phyloP scores from a whole-genome alignment of 2,797 vertebrate genomes.

The Liparis tanakae region DNA sequence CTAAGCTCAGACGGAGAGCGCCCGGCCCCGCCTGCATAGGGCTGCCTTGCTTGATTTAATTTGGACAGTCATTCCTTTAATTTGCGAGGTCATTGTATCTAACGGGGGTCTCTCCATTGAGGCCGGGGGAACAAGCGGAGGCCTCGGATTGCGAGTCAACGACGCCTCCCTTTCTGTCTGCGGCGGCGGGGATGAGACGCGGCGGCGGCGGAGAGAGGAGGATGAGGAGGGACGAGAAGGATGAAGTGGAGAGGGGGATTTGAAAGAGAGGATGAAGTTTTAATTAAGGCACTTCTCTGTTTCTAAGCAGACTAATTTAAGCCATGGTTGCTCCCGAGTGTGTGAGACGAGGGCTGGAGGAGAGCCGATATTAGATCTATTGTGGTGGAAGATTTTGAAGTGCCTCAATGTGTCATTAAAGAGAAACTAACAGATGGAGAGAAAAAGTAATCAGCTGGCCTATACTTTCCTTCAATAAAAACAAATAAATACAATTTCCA shows the following conservation, averaged over 20 bases:
- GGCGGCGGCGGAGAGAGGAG: slow-evolving; percentile 48
- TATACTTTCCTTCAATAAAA: background rate
- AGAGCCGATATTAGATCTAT: slow-evolving; percentile 70
- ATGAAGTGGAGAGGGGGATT: slow-evolving; percentile 59
- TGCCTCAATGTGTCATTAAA: slow-evolving; percentile 63
- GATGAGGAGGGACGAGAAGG: slow-evolving; percentile 61
- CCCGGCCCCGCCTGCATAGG: slow-evolving; percentile 51
- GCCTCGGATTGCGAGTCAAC: slow-evolving; percentile 79
- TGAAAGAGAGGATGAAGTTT: slow-evolving; percentile 75
- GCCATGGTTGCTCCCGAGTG: slow-evolving; percentile 76
- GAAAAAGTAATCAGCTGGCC: slow-evolving; percentile 1
- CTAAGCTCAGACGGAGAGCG: slow-evolving; percentile 47
- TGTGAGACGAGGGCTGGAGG: slow-evolving; percentile 60
- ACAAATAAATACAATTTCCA: background rate
- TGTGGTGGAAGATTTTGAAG: slow-evolving; percentile 64
- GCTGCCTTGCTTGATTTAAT: slow-evolving; percentile 80
- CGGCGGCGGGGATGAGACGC: slow-evolving; percentile 67
- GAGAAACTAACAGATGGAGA: slow-evolving; percentile 65
- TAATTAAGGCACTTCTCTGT: slow-evolving; percentile 81
- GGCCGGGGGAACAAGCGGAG: slow-evolving; percentile 66
- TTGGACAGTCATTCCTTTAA: slow-evolving; percentile 82
- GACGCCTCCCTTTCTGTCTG: slow-evolving; percentile 68
- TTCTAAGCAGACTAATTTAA: slow-evolving; percentile 78
- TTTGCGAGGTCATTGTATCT: slow-evolving; percentile 82
- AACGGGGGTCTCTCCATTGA: slow-evolving; percentile 72